Conservation (phyloP, 1,140 invertebrate species). For the Sycobia sp. region DNA sequence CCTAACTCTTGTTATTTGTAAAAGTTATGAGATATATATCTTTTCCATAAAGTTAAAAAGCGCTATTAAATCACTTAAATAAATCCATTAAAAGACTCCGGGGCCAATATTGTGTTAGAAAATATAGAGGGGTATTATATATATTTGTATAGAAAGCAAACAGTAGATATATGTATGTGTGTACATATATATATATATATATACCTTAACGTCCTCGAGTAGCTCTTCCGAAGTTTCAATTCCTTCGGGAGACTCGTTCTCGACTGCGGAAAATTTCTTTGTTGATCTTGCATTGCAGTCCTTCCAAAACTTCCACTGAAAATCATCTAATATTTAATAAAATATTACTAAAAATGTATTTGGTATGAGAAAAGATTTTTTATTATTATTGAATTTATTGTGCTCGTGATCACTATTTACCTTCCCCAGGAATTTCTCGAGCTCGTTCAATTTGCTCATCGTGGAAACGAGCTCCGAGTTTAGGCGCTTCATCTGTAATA, state of each 20-base stretch:
- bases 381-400: background rate
- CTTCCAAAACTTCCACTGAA: slow-evolving; percentile 31
- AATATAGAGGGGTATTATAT: too few relatives aligned
- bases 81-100: too few relatives aligned
- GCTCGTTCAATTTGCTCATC: slow-evolving; percentile 18
- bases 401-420: background rate
- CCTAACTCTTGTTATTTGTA: too few relatives aligned
- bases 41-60: too few relatives aligned
- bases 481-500: slow-evolving; percentile 30
- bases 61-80: too few relatives aligned
- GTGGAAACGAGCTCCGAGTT: slow-evolving; percentile 6
- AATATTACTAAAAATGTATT: slow-evolving; percentile 6
- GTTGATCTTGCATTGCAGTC: background rate
- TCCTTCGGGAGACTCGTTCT: too few relatives aligned
- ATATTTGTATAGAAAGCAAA: too few relatives aligned
- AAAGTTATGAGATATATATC: too few relatives aligned
- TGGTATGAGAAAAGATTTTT: too few relatives aligned
- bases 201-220: slow-evolving; percentile 13
- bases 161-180: too few relatives aligned
- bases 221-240: too few relatives aligned
- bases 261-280: background rate
- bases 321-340: slow-evolving; percentile 27
- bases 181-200: background rate
- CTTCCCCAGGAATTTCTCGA: slow-evolving; percentile 22
- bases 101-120: too few relatives aligned